Evolutionary conservation across 2,113 vertebrate genomes (phyloP).

Genomic region (Pedetes capensis): DNA sequence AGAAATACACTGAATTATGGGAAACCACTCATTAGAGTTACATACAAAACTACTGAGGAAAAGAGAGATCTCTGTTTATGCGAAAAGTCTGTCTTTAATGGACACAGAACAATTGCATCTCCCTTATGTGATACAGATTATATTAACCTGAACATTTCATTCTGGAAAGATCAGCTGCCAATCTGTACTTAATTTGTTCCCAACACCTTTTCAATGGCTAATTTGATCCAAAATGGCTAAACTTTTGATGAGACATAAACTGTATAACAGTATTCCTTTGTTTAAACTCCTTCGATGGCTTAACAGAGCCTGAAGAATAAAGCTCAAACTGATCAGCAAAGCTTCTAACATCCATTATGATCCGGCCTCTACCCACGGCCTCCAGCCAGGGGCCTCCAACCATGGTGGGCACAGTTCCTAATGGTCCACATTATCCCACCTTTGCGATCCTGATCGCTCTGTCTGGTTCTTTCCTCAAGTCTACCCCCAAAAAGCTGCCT

Average conservation of each 20-base stretch:
- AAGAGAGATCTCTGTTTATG: not conserved
- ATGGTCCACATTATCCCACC: not conserved
- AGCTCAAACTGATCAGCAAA: not conserved
- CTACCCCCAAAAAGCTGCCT: not conserved
- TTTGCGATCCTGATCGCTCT: not conserved
- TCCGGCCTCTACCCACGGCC: not conserved
- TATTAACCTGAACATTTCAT: conserved; percentile 35
- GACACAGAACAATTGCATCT: not conserved
- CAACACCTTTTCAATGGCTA: conserved; percentile 19
- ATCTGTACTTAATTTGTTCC: conserved; percentile 22
- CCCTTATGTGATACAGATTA: not conserved
- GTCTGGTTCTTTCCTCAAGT: not conserved
- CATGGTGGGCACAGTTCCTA: not conserved
- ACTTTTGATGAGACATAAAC: not conserved
- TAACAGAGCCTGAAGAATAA: not conserved
- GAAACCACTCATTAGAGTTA: conserved; percentile 55
- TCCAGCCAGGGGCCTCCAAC: not conserved
- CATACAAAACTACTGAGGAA: conserved; percentile 28
- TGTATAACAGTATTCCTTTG: conserved; percentile 41
- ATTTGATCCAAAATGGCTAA: conserved; percentile 24
- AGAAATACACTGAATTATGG: conserved; percentile 53
- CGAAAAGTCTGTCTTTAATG: conserved; percentile 11
- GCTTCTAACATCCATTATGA: not conserved
- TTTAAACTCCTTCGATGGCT: not conserved
- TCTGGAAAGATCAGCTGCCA: conserved; percentile 40